phyloP scores from a whole-genome alignment of 53 echinoderm and acorn worm species.

The Holothuria leucospilota region DNA sequence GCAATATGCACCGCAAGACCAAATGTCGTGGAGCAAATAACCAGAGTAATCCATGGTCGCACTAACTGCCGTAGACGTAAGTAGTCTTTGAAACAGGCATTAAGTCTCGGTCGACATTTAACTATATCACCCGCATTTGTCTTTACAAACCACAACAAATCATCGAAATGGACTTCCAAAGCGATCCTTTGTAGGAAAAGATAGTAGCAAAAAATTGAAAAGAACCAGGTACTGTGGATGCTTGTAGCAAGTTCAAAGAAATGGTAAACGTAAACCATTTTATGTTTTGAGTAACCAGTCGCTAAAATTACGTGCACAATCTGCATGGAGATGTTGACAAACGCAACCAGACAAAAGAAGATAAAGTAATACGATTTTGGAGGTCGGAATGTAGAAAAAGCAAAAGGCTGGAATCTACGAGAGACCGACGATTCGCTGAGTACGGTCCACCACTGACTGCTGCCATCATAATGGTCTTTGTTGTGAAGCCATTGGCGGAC shows the following conservation, averaged over 20 bases:
- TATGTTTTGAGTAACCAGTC: background rate
- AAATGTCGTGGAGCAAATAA: conserved; percentile 16
- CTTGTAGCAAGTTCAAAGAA: background rate
- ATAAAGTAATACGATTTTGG: conserved; percentile 14
- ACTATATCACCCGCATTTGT: background rate
- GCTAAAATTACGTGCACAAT: background rate
- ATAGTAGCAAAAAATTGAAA: conserved; percentile 30
- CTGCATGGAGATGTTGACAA: conserved; percentile 6
- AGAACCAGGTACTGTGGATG: conserved; percentile 18
- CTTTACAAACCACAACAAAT: conserved; percentile 30
- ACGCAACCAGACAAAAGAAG: background rate
- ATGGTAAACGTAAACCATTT: background rate
- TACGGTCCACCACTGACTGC: conserved; percentile 39
- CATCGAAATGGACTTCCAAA: conserved; percentile 2
- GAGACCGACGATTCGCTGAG: conserved; percentile 19
- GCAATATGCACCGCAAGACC: conserved; percentile 30
- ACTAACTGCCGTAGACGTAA: conserved; percentile 2
- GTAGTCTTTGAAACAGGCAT: conserved; percentile 41
- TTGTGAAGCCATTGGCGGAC: conserved; percentile 27
- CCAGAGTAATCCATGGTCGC: conserved; percentile 23
- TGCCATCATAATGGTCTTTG: conserved; percentile 1
- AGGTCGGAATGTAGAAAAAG: background rate
- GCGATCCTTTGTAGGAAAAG: conserved; percentile 16
- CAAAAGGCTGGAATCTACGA: background rate
- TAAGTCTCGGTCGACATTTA: conserved; percentile 10